Evolutionary conservation across 1,140 invertebrate species (phyloP), one percentile per base, ranked within the genome.

Genomic region (Artemia franciscana): DNA sequence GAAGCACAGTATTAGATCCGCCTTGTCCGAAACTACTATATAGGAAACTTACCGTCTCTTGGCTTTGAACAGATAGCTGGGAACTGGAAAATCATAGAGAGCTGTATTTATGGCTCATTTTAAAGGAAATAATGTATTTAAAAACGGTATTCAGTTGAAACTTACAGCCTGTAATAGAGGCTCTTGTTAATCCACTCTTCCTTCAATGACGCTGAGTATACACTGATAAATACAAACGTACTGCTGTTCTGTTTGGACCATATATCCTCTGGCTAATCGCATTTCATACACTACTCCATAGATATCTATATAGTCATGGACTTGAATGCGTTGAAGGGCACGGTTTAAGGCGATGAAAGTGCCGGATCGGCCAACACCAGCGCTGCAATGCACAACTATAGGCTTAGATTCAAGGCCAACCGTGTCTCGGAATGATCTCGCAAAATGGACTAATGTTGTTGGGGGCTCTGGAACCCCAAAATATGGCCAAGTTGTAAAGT

Each of bases 211-310:
- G 66, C 88, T 88, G 66, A 93, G 74, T 51, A 97, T 76, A 76
- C 92, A 96, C 73, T 95, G 88, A 74, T 95, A 89, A 67, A 94
- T 91, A 72, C 90, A 95, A 69, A 94, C 93, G 70, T 94, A 95
- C 72, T 95, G 91, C 77, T 93, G 90, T 77, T 95, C 87, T 3
- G 87, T 89, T 75, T 91, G 87, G 25, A 70, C 69, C 69, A 69
- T 69, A 67, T 68, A 66, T 7, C 95, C 91, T 61, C 95, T 80
- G 73, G 98, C 91, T 72, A 88, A 87, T 57, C 95, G 80, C 91
- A 98, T 95, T 66, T 86, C 84, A 75, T 85, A 86, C 18, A 98
- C 94, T 68, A 95, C 93, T 65, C 90, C 90, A 73, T 95, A 98
- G 64, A 98, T 90, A 76, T 98, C 95, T 5, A 93, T 79, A 7